Evolutionary conservation across 1,140 invertebrate genomes (phyloP).

Genomic region (Drosophila willistoni): DNA sequence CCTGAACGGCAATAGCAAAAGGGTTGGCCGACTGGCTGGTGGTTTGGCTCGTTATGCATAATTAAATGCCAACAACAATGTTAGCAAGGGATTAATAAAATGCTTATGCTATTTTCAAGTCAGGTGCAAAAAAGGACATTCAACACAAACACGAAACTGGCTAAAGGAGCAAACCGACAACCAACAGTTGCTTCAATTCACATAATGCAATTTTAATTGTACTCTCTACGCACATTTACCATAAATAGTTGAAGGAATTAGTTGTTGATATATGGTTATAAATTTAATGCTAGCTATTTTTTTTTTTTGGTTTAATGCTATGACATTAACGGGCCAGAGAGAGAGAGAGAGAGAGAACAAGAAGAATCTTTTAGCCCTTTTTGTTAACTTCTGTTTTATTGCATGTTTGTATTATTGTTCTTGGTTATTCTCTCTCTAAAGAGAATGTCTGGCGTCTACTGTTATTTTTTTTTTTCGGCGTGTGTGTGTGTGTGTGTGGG

Average conservation of each 20-base stretch:
- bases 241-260: slow-evolving; percentile 11
- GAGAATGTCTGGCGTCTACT: slow-evolving; percentile 24
- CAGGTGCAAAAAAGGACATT: slow-evolving; percentile 40
- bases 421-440: slow-evolving; percentile 31
- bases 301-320: not conserved
- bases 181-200: slow-evolving; percentile 32
- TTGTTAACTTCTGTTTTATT: not conserved
- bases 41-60: slow-evolving; percentile 57
- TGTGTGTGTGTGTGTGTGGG: slow-evolving; percentile 14
- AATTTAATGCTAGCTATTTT: not conserved
- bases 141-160: slow-evolving; percentile 25
- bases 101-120: slow-evolving; percentile 38
- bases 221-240: slow-evolving; percentile 25
- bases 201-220: slow-evolving; percentile 75
- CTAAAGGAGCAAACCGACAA: not conserved
- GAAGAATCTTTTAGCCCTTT: slow-evolving; percentile 17
- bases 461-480: slow-evolving; percentile 29
- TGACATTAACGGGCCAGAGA: not conserved
- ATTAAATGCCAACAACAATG: slow-evolving; percentile 58
- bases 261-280: slow-evolving; percentile 1
- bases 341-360: not conserved
- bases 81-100: slow-evolving; percentile 59
- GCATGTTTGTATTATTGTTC: slow-evolving; percentile 3
- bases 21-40: slow-evolving; percentile 26
- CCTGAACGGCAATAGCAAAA: slow-evolving; percentile 28